Evolutionary conservation across 1,140 invertebrate species (phyloP), one percentile per base, ranked within the genome.

Genomic region (Tenebrio molitor): DNA sequence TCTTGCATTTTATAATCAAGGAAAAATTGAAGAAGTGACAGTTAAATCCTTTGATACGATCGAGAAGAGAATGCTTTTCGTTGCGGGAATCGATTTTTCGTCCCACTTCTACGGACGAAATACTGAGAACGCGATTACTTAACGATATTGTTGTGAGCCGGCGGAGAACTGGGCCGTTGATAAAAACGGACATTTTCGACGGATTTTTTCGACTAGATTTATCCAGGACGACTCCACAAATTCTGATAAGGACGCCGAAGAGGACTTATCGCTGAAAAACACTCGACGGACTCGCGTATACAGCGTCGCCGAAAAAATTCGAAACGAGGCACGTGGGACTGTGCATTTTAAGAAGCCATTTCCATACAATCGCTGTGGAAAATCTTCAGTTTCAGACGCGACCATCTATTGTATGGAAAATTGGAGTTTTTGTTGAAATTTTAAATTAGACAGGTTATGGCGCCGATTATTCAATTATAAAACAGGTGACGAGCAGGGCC

Each of bases 21-120:
- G 72, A 74, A 74, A 74, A 74, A 74, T 70, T 74, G 53, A 44
- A 69, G 67, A 74, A 73, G 67, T 74, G 72, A 74, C 72, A 74
- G 67, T 74, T 74, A 50, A 68, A 70, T 70, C 39, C 72, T 64
- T 29, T 44, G 67, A 65, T 74, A 65, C 46, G 15, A 73, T 73
- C 71, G 16, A 62, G 15, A 63, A 44, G 66, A 72, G 71, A 72
- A 72, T 66, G 71, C 63, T 62, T 73, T 68, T 68, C 25, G 67
- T 33, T 62, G 34, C 41, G 7, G 41, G 16, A 14, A 44, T 50
- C 12, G 15, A 34, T 58, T 71, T 71, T 71, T 71, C 62, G 69
- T 65, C 65, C 69, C 29, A 71, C 63, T 73, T 67, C 39, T 63
- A 36, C 21, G 63, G 41, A 66, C 50, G 50, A 66, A 42, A 42